Conservation (phyloP, 2,797 vertebrate genomes). For the Schizopygopsis malacanthus region DNA sequence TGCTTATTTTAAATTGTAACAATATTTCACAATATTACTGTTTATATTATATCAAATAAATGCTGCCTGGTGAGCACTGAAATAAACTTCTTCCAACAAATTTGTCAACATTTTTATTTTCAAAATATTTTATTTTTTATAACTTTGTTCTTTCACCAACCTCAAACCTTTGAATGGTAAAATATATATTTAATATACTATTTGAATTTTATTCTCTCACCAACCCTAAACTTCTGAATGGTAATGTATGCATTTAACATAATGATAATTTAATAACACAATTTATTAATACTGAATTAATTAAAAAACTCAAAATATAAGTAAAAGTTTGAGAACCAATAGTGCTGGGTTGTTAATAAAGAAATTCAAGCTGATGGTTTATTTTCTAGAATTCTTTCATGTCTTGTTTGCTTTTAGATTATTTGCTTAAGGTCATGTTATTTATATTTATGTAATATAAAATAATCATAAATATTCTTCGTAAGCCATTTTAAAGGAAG, state of each 20-base stretch:
- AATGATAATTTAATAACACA: background rate
- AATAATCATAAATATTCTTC: conserved; percentile 19
- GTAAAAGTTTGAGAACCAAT: background rate
- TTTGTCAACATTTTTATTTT: background rate
- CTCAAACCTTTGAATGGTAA: background rate
- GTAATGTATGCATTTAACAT: background rate
- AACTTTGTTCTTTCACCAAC: background rate
- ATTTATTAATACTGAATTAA: background rate
- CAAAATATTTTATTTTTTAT: background rate
- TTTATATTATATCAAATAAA: background rate
- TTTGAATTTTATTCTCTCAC: background rate
- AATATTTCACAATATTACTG: background rate
- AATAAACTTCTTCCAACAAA: background rate
- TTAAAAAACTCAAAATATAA: background rate
- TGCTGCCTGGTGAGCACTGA: background rate
- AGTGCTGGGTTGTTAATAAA: background rate
- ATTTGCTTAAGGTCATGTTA: conserved; percentile 7
- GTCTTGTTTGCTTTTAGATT: background rate
- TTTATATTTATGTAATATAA: conserved; percentile 2
- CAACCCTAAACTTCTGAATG: background rate
- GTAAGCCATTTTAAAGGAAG: background rate
- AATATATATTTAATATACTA: background rate
- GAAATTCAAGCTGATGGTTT: background rate
- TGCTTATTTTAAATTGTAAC: background rate
- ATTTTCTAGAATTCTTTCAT: background rate